Percentiles rank a stretch among this genome's conserved stretches.
Evolutionary conservation across 2,888 invertebrate species (phyloP).

Genomic region (Gryllus longicercus): DNA sequence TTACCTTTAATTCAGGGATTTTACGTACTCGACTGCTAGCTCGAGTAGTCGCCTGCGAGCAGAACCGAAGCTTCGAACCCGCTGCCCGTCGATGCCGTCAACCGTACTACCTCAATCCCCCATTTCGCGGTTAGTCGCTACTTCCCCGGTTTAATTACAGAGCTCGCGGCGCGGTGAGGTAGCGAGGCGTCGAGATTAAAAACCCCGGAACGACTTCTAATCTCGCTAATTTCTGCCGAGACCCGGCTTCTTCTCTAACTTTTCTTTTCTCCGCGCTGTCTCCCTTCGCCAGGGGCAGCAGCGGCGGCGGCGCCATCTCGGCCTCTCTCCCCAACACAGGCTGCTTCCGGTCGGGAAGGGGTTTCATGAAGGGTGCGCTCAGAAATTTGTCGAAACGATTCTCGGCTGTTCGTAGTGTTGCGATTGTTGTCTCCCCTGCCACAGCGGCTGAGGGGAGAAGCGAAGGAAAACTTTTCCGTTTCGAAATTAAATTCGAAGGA

Average conservation of each 20-base stretch:
- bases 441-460: background rate
- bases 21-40: no score
- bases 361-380: background rate
- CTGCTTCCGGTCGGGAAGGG: no score
- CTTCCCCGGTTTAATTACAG: constrained; percentile 3
- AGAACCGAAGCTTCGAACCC: no score
- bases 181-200: background rate
- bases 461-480: background rate
- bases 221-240: background rate
- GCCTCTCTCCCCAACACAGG: no score
- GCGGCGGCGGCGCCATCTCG: no score
- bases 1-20: no score
- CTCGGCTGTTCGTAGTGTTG: background rate
- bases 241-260: background rate
- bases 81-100: no score
- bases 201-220: constrained; percentile 3
- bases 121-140: background rate
- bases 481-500: background rate
- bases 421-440: background rate
- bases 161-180: background rate
- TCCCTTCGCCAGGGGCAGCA: no score
- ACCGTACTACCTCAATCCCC: background rate
- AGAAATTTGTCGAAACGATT: background rate
- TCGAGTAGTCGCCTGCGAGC: no score
- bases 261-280: background rate